phyloP scores from a whole-genome alignment of 2,797 vertebrate genomes.

The Columba guinea region DNA sequence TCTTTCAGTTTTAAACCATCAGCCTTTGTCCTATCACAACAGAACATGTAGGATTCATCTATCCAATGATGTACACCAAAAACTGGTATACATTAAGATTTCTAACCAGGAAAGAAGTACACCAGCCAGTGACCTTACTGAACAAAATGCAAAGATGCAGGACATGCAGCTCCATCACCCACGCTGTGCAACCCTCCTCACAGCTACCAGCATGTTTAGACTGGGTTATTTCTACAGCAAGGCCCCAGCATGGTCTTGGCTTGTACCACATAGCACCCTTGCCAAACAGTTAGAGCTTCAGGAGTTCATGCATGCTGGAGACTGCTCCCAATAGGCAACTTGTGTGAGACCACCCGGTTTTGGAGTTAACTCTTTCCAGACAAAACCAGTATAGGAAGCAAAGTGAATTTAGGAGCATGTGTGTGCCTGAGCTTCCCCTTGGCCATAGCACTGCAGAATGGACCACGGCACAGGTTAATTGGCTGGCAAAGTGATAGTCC shows the following conservation, averaged over 20 bases:
- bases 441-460: neutral
- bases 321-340: neutral
- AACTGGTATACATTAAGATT: neutral
- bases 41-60: neutral
- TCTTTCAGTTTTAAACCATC: too few relatives aligned
- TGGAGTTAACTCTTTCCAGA: neutral
- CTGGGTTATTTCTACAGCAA: neutral
- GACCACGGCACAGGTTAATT: neutral
- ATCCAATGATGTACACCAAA: neutral
- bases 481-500: neutral
- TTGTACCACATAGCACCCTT: neutral
- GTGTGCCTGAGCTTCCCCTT: neutral
- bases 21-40: too few relatives aligned
- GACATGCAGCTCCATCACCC: neutral
- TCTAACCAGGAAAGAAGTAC: neutral
- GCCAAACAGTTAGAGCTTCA: conserved; percentile 14
- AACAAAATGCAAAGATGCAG: neutral
- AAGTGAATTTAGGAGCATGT: neutral
- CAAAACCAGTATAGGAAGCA: neutral
- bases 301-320: neutral
- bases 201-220: neutral
- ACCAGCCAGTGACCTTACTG: accelerated
- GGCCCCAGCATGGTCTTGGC: neutral
- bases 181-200: neutral
- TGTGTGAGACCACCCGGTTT: neutral